These are phyloP conservation scores for Taeniopygia guttata DNA, from an alignment of 2,797 vertebrate genomes.

Conservation along the genomic window DNA sequence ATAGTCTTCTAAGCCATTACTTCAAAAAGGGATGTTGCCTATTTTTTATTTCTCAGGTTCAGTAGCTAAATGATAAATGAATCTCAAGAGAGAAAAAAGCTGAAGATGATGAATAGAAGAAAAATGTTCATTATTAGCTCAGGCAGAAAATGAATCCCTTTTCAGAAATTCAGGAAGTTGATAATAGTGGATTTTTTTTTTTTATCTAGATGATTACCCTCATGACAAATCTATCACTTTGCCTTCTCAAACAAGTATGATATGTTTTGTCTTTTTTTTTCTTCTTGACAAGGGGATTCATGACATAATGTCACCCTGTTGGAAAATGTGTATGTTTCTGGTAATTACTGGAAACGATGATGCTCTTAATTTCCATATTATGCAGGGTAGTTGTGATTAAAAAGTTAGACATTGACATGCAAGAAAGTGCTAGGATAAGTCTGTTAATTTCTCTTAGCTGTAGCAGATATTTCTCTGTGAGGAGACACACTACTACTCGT, in stretches of 20 bases:
- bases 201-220: conserved; percentile 67
- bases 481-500: background rate
- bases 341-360: conserved; percentile 57
- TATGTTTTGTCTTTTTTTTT: conserved; percentile 15
- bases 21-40: conserved; percentile 67
- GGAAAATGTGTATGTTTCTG: conserved; percentile 27
- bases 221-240: conserved; percentile 65
- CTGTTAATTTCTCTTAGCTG: conserved; percentile 8
- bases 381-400: conserved; percentile 7
- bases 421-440: background rate
- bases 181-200: conserved; percentile 53
- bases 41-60: conserved; percentile 61
- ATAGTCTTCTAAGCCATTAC: conserved; percentile 58
- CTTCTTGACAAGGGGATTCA: conserved; percentile 31
- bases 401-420: conserved; percentile 16
- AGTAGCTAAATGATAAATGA: conserved; percentile 67
- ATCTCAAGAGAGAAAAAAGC: conserved; percentile 63
- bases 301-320: conserved; percentile 31
- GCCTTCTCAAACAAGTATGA: conserved; percentile 17
- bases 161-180: conserved; percentile 61
- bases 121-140: conserved; percentile 58
- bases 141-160: conserved; percentile 51
- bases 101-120: conserved; percentile 52
- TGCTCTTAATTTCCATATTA: conserved; percentile 51
- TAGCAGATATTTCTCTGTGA: background rate